Base-by-base conservation (phyloP, 2,113 vertebrate genomes). In the Equus quagga region DNA sequence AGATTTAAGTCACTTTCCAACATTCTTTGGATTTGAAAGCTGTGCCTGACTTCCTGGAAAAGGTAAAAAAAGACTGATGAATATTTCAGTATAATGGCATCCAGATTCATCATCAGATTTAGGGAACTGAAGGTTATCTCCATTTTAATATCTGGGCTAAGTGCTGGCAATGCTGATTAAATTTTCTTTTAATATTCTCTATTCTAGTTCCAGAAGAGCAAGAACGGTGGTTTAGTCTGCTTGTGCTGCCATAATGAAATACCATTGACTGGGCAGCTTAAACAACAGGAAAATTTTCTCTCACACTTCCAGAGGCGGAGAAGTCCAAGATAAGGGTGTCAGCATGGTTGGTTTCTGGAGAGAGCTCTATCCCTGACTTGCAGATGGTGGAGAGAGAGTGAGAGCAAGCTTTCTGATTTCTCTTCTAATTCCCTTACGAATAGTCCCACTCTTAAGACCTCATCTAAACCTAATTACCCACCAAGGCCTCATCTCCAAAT, bases 1-100 rank as follows among this genome's bases (percentile, higher is more conserved):
- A 56, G 49, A 64, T 9, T 67, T 36, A 54, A 92, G 73, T 76
- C 67, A 89, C 81, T 84, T 95, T 83, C 84, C 67, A 49, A 93
- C 12, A 18, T 33, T 33, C 46, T 73, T 81, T 62, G 51, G 69
- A 91, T 65, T 33, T 13, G 21, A 87, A 54, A 95, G 41, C 60
- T 23, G 9, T 51, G 72, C 33, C 10, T 58, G 3, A 60, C 3
- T 56, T 75, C n/a, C 46, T 44, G 4, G 69, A 62, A 75, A 73
- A 96, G 56, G 41, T 17, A 84, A 49, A 73, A 24, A 24, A 54
- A 54, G 51, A 58, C 58, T 80, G 51, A 67, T 31, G n/a, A 33
- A 11, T 67, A 89, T 72, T 65, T 83, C 69, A 70, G 60, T 62
- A 80, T 31, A 23, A 89, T 23, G 8, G 3, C 67, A 75, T 75